phyloP scores from a whole-genome alignment of 2,888 invertebrate genomes.

The Dugesia japonica region DNA sequence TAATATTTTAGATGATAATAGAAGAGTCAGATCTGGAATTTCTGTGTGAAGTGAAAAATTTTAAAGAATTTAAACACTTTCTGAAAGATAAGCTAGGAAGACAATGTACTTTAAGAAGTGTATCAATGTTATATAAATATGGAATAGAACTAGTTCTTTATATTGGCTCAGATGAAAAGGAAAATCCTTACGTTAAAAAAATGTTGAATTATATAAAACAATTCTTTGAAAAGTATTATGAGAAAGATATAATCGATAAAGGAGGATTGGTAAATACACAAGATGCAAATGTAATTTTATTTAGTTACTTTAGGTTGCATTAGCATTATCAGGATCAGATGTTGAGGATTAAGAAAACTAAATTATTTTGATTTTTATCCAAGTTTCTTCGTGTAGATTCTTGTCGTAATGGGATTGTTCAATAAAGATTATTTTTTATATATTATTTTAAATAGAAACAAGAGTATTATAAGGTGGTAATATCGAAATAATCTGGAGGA shows the following conservation, averaged over 20 bases:
- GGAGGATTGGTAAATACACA: background rate
- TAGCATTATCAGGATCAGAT: background rate
- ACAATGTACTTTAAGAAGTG: background rate
- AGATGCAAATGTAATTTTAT: background rate
- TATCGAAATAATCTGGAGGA: too few relatives aligned
- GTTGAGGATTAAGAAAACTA: background rate
- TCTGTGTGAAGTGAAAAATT: background rate
- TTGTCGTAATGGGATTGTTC: too few relatives aligned
- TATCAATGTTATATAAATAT: slow-evolving; percentile 9
- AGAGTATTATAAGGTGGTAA: too few relatives aligned
- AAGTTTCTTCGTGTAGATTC: too few relatives aligned
- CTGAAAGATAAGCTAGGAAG: background rate
- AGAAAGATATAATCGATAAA: background rate
- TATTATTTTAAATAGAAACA: too few relatives aligned
- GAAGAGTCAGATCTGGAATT: background rate
- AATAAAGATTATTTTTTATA: too few relatives aligned
- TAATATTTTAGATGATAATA: background rate
- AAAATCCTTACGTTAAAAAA: background rate
- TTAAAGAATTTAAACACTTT: background rate
- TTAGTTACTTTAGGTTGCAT: background rate
- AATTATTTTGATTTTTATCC: too few relatives aligned
- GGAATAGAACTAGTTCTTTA: background rate
- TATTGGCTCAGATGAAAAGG: background rate
- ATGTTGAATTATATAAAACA: background rate
- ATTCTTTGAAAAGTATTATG: background rate